A percentile compares a stretch with the other conserved stretches of the same genome.
Conservation (phyloP, 30 jellyfish, hydroid and myxozoan genomes). For the Cassiopea andromeda region DNA sequence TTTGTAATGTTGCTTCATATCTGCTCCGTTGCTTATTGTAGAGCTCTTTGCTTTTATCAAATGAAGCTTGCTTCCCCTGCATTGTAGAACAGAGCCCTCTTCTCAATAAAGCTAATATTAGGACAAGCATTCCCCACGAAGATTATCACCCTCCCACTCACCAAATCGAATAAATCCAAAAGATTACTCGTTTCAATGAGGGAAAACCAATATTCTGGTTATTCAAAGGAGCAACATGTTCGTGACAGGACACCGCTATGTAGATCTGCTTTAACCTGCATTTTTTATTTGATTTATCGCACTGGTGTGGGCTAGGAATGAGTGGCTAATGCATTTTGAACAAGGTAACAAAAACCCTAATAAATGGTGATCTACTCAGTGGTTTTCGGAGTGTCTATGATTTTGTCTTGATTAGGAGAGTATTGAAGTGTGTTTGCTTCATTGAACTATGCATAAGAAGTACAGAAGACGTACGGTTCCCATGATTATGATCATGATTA, state of each 20-base stretch:
- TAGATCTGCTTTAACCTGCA: not conserved
- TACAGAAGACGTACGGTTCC: no score
- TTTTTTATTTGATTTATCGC: not conserved
- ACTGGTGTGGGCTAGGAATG: not conserved
- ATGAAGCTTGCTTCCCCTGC: not conserved
- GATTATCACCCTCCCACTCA: conserved; percentile 48
- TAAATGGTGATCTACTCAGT: no score
- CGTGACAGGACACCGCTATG: conserved; percentile 40
- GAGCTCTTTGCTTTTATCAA: not conserved
- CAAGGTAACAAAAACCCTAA: no score
- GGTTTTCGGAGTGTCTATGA: no score
- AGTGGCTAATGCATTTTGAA: not conserved
- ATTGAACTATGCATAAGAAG: no score
- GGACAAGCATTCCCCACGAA: conserved; percentile 36
- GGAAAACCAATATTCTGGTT: conserved; percentile 23
- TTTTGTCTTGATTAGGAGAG: no score
- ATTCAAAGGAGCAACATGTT: conserved; percentile 19
- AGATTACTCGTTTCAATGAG: conserved; percentile 43
- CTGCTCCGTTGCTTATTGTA: no score
- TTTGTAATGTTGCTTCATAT: no score
- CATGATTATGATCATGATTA: no score
- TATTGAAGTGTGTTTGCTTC: no score
- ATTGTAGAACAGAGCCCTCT: not conserved
- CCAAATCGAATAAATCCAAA: conserved; percentile 25
- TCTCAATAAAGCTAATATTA: conserved; percentile 18